Evolutionary conservation across 2,797 vertebrate genomes (phyloP), one percentile per base, ranked within the genome.

Genomic region (Cichlasoma orientale): DNA sequence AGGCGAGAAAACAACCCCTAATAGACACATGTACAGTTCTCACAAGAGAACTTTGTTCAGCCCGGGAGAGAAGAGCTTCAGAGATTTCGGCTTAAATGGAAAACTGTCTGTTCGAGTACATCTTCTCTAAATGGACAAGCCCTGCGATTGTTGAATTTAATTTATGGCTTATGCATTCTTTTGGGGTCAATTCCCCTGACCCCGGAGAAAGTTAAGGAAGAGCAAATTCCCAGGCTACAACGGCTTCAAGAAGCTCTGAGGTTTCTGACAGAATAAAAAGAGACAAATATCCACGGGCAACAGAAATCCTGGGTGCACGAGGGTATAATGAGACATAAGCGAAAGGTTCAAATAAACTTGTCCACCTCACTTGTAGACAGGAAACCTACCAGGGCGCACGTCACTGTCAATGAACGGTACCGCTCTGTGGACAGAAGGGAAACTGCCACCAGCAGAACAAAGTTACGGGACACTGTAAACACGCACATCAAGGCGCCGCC

Each of bases 161-260:
- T 98, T 97, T 97, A 98, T 96, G 96, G 94, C 96, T 96, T 96
- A 94, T 96, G 96, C 97, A 97, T 99, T 99, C 96, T 97, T 97
- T 93, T 95, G 94, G 96, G 97, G 97, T 97, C 97, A 97, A 95
- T 97, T 96, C 96, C 95, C 96, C 94, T 97, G 97, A 98, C 96
- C 97, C 87, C 92, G 95, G 95, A 92, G 93, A 96, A 96, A 97
- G 96, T 96, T 96, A 92, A 95, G 94, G 93, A 94, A 92, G 95
- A 95, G 91, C 91, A 94, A 88, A 95, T 96, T 97, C 96, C 95
- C 94, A 94, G 93, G 96, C 91, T 91, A 14, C 83, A 82, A 9
- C 75, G 55, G 57, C 82, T 79, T 78, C 54, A 77, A 85, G 7
- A 61, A 56, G 63, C 54, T 71, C 33, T 7, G 27, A 50, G 14